Evolutionary conservation across 2,113 vertebrate species (phyloP).

Genomic region (Corythornis vintsioides): DNA sequence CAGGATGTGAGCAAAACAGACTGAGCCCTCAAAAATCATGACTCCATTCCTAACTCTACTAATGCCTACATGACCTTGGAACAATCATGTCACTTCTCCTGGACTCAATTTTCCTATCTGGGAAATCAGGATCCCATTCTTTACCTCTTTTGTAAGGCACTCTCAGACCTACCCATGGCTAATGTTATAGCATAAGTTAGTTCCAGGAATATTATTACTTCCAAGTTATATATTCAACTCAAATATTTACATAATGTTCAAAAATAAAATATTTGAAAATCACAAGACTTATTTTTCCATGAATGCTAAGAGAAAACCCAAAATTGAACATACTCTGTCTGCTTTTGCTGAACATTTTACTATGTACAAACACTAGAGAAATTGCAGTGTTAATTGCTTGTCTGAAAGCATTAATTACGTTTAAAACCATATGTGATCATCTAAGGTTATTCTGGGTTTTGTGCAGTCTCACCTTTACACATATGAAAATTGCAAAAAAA

Average conservation of each 20-base stretch:
- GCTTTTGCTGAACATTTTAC: not conserved
- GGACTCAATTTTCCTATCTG: not conserved
- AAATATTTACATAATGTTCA: conserved; percentile 3
- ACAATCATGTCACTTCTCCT: not conserved
- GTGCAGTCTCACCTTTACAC: not conserved
- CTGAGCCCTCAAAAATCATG: not conserved
- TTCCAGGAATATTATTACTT: not conserved
- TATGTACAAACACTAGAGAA: not conserved
- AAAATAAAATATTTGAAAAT: not conserved
- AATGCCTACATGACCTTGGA: not conserved
- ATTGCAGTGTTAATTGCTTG: not conserved
- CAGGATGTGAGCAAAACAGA: not conserved
- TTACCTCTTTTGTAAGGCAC: not conserved
- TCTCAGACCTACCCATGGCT: not conserved
- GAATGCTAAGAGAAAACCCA: not conserved
- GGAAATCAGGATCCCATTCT: not conserved
- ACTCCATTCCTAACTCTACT: not conserved
- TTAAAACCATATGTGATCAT: not conserved
- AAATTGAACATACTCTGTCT: not conserved
- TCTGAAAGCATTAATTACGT: conserved; percentile 5
- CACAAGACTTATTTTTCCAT: not conserved
- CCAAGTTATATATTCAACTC: not conserved
- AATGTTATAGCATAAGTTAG: not conserved
- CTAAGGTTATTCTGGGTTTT: not conserved
- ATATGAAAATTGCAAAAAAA: not conserved